Conservation (phyloP, 2,888 invertebrate genomes). For the Rugalucina vietnamica region DNA sequence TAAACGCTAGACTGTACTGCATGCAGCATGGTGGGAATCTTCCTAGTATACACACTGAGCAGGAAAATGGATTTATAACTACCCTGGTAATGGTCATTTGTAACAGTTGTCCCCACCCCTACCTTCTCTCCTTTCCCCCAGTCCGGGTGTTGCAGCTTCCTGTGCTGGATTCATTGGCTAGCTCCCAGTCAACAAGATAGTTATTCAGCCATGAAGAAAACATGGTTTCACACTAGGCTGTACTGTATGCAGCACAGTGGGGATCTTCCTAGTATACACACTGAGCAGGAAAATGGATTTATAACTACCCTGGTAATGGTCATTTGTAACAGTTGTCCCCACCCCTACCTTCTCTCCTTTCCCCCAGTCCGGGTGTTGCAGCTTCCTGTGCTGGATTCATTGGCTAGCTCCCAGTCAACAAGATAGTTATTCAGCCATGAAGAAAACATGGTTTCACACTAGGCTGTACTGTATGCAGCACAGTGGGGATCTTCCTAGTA, state of each 20-base stretch:
- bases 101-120: too few species aligned
- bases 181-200: too few species aligned
- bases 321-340: too few species aligned
- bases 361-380: too few species aligned
- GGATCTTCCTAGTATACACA: slow-evolving; percentile 71
- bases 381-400: too few species aligned
- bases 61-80: slow-evolving; percentile 70
- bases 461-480: slow-evolving; percentile 62
- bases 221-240: slow-evolving; percentile 68
- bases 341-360: too few species aligned
- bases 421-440: not conserved
- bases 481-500: slow-evolving; percentile 73
- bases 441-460: slow-evolving; percentile 68
- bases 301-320: slow-evolving; percentile 65
- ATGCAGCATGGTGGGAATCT: slow-evolving; percentile 68
- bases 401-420: too few species aligned
- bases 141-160: too few species aligned
- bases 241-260: slow-evolving; percentile 69
- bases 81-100: slow-evolving; percentile 67
- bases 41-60: slow-evolving; percentile 68
- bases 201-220: slow-evolving; percentile 10
- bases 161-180: too few species aligned
- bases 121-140: too few species aligned
- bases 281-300: slow-evolving; percentile 69
- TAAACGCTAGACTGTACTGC: slow-evolving; percentile 67